Conservation (phyloP, 2,888 invertebrate genomes). For the Drosophila melanosoma region DNA sequence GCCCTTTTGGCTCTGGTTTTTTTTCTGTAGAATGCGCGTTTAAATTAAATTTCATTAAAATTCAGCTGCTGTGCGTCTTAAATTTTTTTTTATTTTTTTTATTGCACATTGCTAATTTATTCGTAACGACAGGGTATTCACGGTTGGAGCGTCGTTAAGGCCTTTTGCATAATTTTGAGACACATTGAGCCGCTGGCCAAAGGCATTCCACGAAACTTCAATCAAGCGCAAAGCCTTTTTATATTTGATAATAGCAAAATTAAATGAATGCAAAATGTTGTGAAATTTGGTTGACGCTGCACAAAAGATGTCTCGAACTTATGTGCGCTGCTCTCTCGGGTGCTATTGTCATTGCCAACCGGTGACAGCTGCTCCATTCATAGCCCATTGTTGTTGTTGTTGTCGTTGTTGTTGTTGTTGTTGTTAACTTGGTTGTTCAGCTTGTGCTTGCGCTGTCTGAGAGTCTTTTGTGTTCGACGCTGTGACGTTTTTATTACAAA, state of each 20-base stretch:
- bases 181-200: conserved; percentile 46
- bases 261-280: conserved; percentile 76
- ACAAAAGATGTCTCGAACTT: conserved; percentile 73
- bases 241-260: conserved; percentile 75
- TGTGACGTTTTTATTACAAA: conserved; percentile 74
- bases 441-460: conserved; percentile 17
- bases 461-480: conserved; percentile 64
- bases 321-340: conserved; percentile 59
- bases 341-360: conserved; percentile 74
- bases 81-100: neutral
- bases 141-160: neutral
- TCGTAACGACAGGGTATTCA: neutral
- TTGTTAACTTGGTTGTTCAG: neutral
- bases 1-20: neutral
- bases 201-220: conserved; percentile 52
- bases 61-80: neutral
- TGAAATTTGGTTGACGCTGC: conserved; percentile 49
- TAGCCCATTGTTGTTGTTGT: conserved; percentile 6
- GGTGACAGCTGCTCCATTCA: conserved; percentile 66
- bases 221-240: conserved; percentile 77
- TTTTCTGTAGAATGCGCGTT: neutral
- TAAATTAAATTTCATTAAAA: conserved; percentile 1
- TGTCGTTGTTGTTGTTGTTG: conserved; percentile 13
- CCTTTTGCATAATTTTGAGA: conserved; percentile 65
- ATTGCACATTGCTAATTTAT: neutral